Evolutionary conservation across 2,888 invertebrate genomes (phyloP), one percentile per base, ranked within the genome.

Genomic region (Bombylius discolor): DNA sequence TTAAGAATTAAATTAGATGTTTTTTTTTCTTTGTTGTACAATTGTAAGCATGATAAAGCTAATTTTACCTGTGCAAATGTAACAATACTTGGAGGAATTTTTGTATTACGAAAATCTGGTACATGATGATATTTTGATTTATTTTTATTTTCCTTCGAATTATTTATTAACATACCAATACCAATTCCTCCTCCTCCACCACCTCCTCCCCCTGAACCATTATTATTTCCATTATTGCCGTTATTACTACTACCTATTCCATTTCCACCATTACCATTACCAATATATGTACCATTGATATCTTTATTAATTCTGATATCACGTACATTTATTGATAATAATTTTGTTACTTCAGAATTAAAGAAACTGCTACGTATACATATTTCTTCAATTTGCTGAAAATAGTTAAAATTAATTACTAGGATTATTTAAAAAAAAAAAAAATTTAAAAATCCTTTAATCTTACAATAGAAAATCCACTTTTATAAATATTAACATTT

Each of bases 331-430:
- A 92, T 83, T 5, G 89, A 88, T 5, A 92, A 76, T 13, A 91
- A 72, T 70, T 92, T 92, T 32, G 88, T 89, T 53, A 91, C 86
- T 64, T 91, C 91, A 3, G 90, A 89, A 70, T 89, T 92, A 63
- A 92, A 83, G 68, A 90, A 85, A 73, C 90, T 92, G 69, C 91
- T 92, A 55, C 87, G 83, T 62, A 92, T 80, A 61, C 89, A 85
- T 63, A 92, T 81, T 71, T 90, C 88, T 66, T 90, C 86, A 58
- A 92, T 85, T 72, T 89, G 85, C 91, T 92, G 70, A 34, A 75
- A 58, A 63, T 62, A 60, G 57, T 42, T 49, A 48, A 49, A 58
- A 51, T 42, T 57, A 49, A 51, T 3, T 32, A 47, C 4, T 9
- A 14, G 5, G 45, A n/a, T n/a, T 6, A 14, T 5, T 14, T 45